These are phyloP conservation scores for Prunella himalayana DNA, from an alignment of 2,113 vertebrate species.

Conservation along the genomic window DNA sequence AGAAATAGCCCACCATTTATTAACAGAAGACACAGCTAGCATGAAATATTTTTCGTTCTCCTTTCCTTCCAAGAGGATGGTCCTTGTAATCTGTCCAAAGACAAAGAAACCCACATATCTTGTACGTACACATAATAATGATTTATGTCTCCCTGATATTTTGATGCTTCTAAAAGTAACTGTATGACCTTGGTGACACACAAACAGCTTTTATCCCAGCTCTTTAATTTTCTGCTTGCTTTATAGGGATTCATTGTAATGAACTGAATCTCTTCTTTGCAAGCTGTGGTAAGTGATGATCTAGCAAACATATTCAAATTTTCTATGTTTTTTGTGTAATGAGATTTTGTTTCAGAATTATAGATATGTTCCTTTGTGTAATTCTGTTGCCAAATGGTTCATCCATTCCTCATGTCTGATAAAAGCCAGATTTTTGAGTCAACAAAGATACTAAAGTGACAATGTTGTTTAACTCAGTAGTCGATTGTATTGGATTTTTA, in stretches of 20 bases:
- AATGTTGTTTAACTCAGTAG: background rate
- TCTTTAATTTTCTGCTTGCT: background rate
- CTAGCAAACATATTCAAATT: background rate
- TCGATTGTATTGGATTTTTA: background rate
- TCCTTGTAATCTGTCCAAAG: background rate
- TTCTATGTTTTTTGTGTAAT: background rate
- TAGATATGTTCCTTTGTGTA: background rate
- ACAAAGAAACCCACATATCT: background rate
- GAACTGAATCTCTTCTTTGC: background rate
- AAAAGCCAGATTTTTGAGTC: background rate
- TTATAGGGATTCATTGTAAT: background rate
- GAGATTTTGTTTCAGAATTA: background rate
- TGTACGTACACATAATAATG: background rate
- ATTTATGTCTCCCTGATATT: background rate
- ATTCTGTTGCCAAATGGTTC: background rate
- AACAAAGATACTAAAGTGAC: background rate
- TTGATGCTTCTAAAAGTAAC: background rate
- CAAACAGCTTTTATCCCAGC: background rate
- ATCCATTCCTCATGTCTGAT: background rate
- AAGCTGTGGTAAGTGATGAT: background rate
- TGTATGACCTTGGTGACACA: background rate
- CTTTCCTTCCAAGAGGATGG: background rate
- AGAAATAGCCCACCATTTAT: background rate
- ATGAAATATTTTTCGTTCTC: background rate
- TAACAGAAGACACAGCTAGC: background rate